phyloP scores from a whole-genome alignment of 2,113 vertebrate species.

The Acrocephalus kingi region DNA sequence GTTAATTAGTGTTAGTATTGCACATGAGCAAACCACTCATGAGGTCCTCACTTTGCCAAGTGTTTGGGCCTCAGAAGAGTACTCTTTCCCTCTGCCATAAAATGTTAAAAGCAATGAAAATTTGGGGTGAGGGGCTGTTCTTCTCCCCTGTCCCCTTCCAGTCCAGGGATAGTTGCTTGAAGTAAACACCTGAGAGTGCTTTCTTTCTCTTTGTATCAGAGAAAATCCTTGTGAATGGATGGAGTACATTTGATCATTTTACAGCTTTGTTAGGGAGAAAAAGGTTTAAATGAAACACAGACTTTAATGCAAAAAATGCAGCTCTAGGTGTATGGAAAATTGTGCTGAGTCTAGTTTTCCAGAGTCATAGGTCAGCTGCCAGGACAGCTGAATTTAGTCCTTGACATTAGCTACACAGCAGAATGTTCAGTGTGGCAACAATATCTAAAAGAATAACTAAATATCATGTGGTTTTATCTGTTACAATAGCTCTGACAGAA shows the following conservation, averaged over 20 bases:
- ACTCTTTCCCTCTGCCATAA: neutral
- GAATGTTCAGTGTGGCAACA: neutral
- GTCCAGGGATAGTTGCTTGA: neutral
- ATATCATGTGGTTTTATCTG: neutral
- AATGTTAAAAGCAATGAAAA: neutral
- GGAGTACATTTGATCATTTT: neutral
- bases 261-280: neutral
- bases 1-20: neutral
- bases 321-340: neutral
- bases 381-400: neutral
- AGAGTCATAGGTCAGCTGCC: neutral
- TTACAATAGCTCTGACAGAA: neutral
- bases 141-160: neutral
- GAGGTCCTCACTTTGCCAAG: neutral
- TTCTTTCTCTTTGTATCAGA: neutral
- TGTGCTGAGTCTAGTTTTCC: neutral
- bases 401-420: neutral
- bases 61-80: neutral
- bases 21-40: neutral
- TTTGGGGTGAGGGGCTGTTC: neutral
- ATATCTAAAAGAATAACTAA: neutral
- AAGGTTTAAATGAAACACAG: neutral
- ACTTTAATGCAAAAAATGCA: neutral
- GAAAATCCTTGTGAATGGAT: neutral
- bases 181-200: neutral